Percentiles rank a stretch among this genome's conserved stretches.
phyloP scores from a whole-genome alignment of 1,140 invertebrate genomes.

The Periplaneta americana region DNA sequence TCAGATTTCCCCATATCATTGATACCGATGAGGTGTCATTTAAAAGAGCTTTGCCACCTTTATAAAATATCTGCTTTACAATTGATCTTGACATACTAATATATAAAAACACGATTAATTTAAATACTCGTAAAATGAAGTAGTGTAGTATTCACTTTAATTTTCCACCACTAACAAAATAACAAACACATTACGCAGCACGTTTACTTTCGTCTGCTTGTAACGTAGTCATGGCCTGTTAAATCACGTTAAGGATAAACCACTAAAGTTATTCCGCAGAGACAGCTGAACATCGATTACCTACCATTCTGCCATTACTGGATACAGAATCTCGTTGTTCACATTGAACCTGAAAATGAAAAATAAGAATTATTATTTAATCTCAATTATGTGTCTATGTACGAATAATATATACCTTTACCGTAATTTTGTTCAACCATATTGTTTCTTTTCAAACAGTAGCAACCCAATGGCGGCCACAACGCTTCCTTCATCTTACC shows the following conservation, averaged over 20 bases:
- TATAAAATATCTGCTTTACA: not conserved
- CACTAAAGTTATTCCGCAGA: constrained; percentile 2
- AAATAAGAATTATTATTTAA: constrained; percentile 33
- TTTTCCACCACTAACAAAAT: no score
- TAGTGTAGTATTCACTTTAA: no score
- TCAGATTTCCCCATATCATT: not conserved
- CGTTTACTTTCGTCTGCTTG: no score
- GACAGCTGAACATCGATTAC: no score
- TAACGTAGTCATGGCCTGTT: not conserved
- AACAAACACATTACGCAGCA: no score
- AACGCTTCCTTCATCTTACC: not conserved
- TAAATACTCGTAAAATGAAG: not conserved
- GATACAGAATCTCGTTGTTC: constrained; percentile 67
- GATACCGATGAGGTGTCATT: not conserved
- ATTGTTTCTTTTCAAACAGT: not conserved
- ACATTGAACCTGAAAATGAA: constrained; percentile 64
- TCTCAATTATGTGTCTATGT: not conserved
- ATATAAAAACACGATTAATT: not conserved
- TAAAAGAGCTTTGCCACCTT: not conserved
- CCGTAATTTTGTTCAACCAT: not conserved
- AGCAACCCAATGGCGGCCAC: not conserved
- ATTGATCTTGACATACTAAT: not conserved
- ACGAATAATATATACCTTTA: not conserved
- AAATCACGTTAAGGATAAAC: not conserved
- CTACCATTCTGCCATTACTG: constrained; percentile 74